Percentiles rank a stretch among this genome's conserved stretches.
Conservation (phyloP, 2,888 invertebrate species). For the Fragum whitleyi region DNA sequence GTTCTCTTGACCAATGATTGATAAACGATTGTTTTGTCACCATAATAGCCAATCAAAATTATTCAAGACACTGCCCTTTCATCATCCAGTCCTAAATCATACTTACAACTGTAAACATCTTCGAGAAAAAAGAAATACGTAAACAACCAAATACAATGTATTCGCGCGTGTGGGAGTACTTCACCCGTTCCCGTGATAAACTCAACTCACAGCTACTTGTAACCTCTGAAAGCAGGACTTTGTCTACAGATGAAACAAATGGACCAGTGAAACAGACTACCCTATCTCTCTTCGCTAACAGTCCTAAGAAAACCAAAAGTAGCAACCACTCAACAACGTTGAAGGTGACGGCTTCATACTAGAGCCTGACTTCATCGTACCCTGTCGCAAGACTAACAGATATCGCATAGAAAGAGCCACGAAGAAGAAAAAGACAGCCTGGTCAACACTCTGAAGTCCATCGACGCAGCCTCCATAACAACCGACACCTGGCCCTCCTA, state of each 20-base stretch:
- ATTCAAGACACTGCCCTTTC: no score
- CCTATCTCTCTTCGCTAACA: neutral
- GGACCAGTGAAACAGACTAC: neutral
- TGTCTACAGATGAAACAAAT: neutral
- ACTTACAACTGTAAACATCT: no score
- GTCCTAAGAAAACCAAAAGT: neutral
- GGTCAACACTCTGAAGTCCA: neutral
- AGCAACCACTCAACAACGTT: neutral
- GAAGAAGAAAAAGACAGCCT: neutral
- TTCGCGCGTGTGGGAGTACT: no score
- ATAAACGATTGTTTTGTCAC: no score
- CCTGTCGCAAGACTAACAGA: conserved; percentile 16
- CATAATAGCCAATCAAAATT: no score
- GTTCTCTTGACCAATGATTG: no score
- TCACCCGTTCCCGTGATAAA: no score
- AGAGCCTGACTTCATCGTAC: conserved; percentile 15
- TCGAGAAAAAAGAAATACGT: no score
- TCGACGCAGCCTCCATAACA: conserved; percentile 15
- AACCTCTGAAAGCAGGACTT: no score
- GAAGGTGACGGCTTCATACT: neutral
- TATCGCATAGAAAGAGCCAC: neutral
- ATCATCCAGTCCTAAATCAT: no score
- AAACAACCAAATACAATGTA: no score
- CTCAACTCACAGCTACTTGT: no score
- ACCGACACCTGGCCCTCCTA: conserved; percentile 40